phyloP scores from a whole-genome alignment of 1,140 invertebrate species.

The Elymnias hypermnestra region DNA sequence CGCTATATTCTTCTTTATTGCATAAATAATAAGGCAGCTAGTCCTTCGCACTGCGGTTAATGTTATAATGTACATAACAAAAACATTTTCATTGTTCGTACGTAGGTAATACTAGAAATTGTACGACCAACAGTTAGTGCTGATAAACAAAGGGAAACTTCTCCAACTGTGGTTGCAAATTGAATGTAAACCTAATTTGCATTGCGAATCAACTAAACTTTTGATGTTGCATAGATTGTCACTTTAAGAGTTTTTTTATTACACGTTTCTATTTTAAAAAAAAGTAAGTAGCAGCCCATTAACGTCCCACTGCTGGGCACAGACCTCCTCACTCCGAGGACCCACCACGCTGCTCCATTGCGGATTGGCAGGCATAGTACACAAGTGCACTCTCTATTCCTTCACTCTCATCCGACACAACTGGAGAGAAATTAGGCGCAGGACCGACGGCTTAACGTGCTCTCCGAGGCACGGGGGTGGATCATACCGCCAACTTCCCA shows the following conservation, averaged over 20 bases:
- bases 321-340: too few relatives aligned
- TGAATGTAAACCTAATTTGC: slow-evolving; percentile 39
- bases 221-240: slow-evolving; percentile 8
- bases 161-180: slow-evolving; percentile 24
- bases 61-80: slow-evolving; percentile 12
- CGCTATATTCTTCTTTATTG: neutral
- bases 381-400: too few relatives aligned
- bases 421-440: too few relatives aligned
- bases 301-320: too few relatives aligned
- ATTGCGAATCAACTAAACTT: slow-evolving; percentile 22
- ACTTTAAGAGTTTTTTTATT: slow-evolving; percentile 18
- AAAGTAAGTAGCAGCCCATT: too few relatives aligned
- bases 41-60: neutral
- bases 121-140: slow-evolving; percentile 2
- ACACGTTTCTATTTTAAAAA: too few relatives aligned
- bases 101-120: neutral
- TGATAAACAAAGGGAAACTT: slow-evolving; percentile 27
- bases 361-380: too few relatives aligned
- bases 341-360: too few relatives aligned
- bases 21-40: neutral
- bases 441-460: too few relatives aligned
- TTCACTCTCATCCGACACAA: too few relatives aligned
- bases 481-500: too few relatives aligned
- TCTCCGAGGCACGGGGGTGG: too few relatives aligned
- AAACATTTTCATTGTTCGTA: slow-evolving; percentile 10